Evolutionary conservation across 2,797 vertebrate species (phyloP).

Genomic region (Enteromius trimaculatus): DNA sequence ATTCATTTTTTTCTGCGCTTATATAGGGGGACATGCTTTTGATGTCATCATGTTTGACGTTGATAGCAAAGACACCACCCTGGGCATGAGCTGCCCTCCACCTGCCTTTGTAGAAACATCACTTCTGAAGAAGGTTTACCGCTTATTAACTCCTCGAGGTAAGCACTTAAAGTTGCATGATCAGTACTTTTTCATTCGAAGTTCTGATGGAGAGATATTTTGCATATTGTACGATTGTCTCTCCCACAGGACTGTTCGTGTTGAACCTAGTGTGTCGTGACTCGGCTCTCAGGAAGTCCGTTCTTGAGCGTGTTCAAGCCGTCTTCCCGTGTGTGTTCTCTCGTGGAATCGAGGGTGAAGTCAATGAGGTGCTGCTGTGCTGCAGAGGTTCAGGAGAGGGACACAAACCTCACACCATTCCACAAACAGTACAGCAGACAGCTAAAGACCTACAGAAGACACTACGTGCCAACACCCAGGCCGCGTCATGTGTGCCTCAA

Average conservation of each 20-base stretch:
- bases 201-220: background rate
- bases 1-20: background rate
- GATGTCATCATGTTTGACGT: conserved; percentile 93
- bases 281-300: conserved; percentile 76
- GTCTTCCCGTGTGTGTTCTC: conserved; percentile 79
- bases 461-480: conserved; percentile 71
- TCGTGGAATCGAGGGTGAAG: conserved; percentile 84
- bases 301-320: conserved; percentile 72
- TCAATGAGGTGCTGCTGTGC: conserved; percentile 94
- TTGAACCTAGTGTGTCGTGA: conserved; percentile 95
- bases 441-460: conserved; percentile 78
- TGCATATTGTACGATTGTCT: too few relatives aligned
- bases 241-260: conserved; percentile 83
- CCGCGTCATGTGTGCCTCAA: conserved; percentile 73
- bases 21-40: conserved; percentile 77
- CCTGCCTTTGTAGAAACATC: conserved; percentile 86
- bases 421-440: conserved; percentile 69
- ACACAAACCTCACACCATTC: conserved; percentile 50
- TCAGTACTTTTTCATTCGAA: background rate
- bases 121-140: conserved; percentile 85
- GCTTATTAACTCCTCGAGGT: conserved; percentile 87
- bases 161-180: background rate
- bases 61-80: conserved; percentile 89
- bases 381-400: conserved; percentile 56
- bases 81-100: conserved; percentile 97